Evolutionary conservation across 2,113 vertebrate genomes (phyloP).

Genomic region (Mirounga angustirostris): DNA sequence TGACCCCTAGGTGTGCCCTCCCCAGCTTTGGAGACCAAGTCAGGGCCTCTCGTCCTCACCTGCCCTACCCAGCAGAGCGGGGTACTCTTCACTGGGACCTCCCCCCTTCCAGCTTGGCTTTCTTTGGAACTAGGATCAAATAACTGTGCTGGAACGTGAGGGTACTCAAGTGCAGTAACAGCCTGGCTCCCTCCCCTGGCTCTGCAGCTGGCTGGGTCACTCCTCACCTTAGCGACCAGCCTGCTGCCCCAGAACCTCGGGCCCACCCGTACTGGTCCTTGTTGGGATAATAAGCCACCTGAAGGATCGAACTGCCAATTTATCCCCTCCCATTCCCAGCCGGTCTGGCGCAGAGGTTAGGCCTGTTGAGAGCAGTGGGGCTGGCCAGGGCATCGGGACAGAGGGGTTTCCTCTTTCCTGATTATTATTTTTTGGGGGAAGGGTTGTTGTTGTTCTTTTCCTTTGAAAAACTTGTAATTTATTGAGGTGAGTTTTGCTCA

Average conservation of each 20-base stretch:
- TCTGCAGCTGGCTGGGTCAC: neutral
- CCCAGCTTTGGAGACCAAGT: constrained; percentile 49
- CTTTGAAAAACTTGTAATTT: constrained; percentile 87
- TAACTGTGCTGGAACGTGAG: neutral
- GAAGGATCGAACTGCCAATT: neutral
- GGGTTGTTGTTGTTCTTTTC: constrained; percentile 18
- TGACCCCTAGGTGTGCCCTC: constrained; percentile 25
- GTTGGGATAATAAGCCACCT: neutral
- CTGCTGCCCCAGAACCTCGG: neutral
- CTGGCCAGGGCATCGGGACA: neutral
- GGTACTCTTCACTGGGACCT: neutral
- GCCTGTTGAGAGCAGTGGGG: neutral
- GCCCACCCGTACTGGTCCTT: too few species aligned
- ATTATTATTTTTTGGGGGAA: neutral
- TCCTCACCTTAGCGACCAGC: neutral
- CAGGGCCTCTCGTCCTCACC: neutral
- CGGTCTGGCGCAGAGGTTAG: neutral
- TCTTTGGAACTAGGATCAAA: constrained; percentile 43
- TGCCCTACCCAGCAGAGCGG: neutral
- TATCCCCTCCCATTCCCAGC: neutral
- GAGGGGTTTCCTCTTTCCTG: constrained; percentile 26
- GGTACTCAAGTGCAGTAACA: neutral
- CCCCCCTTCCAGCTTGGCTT: neutral
- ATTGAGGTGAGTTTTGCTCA: constrained; percentile 87
- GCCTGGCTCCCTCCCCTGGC: neutral